These are phyloP conservation scores for Anabas testudineus DNA, from an alignment of 2,797 vertebrate species.

Conservation along the genomic window DNA sequence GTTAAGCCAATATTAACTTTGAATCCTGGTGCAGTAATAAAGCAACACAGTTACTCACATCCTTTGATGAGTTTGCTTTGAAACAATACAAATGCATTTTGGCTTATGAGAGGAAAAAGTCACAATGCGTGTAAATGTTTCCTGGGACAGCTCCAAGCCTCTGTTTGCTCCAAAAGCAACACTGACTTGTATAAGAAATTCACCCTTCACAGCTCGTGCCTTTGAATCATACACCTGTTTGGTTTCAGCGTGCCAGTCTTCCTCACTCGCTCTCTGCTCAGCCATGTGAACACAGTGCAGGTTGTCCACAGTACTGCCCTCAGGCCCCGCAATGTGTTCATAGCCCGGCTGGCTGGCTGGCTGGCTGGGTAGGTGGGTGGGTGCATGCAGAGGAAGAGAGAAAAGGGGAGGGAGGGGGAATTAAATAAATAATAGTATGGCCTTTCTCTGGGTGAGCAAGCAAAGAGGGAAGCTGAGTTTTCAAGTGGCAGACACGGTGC, in stretches of 20 bases:
- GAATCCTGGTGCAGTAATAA: neutral
- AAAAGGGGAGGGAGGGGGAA: conserved; percentile 61
- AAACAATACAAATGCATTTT: conserved; percentile 51
- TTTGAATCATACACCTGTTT: conserved; percentile 88
- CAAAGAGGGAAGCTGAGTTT: conserved; percentile 67
- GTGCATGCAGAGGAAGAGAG: conserved; percentile 52
- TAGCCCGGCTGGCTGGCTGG: conserved; percentile 76
- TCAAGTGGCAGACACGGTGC: conserved; percentile 68
- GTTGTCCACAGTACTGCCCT: conserved; percentile 86
- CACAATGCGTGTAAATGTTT: conserved; percentile 77
- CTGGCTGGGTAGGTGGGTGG: conserved; percentile 38
- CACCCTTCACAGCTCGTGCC: conserved; percentile 86
- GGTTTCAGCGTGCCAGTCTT: conserved; percentile 85
- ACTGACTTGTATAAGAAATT: conserved; percentile 81
- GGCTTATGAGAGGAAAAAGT: conserved; percentile 53
- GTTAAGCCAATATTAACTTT: conserved; percentile 4
- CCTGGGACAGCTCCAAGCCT: conserved; percentile 78
- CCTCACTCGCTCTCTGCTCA: conserved; percentile 83
- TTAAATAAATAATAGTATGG: conserved; percentile 82
- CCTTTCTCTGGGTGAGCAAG: conserved; percentile 78
- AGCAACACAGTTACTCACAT: neutral
- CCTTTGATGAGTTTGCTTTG: conserved; percentile 36
- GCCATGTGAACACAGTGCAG: conserved; percentile 85
- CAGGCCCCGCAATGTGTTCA: conserved; percentile 88
- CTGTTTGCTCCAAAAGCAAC: conserved; percentile 81